phyloP scores from a whole-genome alignment of 2,888 invertebrate genomes.

The Galeopsomyia nigrocyanea region DNA sequence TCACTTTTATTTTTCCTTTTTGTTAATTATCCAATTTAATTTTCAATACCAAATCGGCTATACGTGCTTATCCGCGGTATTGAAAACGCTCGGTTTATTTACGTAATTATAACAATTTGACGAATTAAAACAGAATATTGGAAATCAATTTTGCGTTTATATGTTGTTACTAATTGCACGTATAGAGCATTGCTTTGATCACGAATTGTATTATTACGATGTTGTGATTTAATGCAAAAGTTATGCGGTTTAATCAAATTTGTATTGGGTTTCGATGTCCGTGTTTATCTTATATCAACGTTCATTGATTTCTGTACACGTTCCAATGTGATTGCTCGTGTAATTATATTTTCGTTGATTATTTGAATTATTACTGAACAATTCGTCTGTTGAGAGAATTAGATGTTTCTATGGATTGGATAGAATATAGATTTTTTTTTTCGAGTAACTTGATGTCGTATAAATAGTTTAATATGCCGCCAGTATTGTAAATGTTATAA shows the following conservation, averaged over 20 bases:
- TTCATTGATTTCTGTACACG: conserved; percentile 32
- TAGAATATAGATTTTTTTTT: too few relatives aligned
- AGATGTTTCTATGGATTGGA: too few relatives aligned
- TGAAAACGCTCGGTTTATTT: conserved; percentile 3
- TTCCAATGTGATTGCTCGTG: conserved; percentile 20
- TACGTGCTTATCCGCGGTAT: too few relatives aligned
- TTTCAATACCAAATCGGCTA: too few relatives aligned
- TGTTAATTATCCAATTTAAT: too few relatives aligned
- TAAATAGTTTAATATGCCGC: too few relatives aligned
- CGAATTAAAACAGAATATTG: conserved; percentile 7
- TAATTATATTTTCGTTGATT: conserved; percentile 10
- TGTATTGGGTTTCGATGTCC: conserved; percentile 28
- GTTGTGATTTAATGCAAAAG: conserved; percentile 18
- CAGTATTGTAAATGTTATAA: too few relatives aligned
- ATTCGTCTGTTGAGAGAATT: too few relatives aligned
- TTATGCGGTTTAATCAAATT: conserved; percentile 22
- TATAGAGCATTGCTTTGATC: conserved; percentile 34
- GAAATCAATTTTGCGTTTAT: conserved; percentile 14
- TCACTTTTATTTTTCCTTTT: too few relatives aligned
- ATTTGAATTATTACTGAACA: background rate
- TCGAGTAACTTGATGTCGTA: too few relatives aligned
- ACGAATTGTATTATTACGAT: conserved; percentile 28
- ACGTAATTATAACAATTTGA: conserved; percentile 15
- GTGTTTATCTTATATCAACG: conserved; percentile 33
- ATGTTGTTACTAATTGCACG: conserved; percentile 40